Evolutionary conservation across 2,888 invertebrate species (phyloP).

Genomic region (Noctua pronuba): DNA sequence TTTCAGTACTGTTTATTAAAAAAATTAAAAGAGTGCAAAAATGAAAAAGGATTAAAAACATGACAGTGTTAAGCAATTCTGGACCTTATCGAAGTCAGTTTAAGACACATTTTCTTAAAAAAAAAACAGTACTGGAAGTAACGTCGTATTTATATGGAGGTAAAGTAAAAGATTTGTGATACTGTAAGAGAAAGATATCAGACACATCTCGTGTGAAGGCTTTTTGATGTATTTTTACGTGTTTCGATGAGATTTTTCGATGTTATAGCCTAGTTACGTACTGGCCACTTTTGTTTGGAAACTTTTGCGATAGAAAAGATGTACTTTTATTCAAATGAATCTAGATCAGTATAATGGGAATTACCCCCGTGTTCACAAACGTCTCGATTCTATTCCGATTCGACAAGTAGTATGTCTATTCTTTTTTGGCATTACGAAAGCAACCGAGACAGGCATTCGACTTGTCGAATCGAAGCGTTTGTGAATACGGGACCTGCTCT

Average conservation of each 20-base stretch:
- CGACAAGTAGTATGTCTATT: no score
- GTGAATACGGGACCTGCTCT: no score
- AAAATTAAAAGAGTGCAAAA: background rate
- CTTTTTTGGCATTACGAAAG: no score
- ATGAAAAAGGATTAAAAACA: background rate
- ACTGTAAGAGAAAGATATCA: conserved; percentile 60
- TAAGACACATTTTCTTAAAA: conserved; percentile 21
- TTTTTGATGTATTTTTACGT: conserved; percentile 79
- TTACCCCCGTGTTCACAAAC: no score
- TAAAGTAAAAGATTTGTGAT: conserved; percentile 51
- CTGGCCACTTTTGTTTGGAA: conserved; percentile 18
- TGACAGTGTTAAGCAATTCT: conserved; percentile 12
- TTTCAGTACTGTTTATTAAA: conserved; percentile 42
- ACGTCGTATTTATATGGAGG: conserved; percentile 32
- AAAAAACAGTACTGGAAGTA: conserved; percentile 44
- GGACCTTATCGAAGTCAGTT: fast-evolving
- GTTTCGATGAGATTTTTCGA: conserved; percentile 78
- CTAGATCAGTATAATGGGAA: background rate
- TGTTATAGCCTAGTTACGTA: conserved; percentile 68
- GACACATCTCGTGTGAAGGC: conserved; percentile 63
- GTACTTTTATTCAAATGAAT: background rate
- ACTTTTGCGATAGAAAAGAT: background rate
- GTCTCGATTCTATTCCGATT: no score
- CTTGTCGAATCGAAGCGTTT: no score
- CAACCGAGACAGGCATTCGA: no score